These are phyloP conservation scores for Calameuta pallipes DNA, from an alignment of 2,888 invertebrate genomes.

Conservation along the genomic window DNA sequence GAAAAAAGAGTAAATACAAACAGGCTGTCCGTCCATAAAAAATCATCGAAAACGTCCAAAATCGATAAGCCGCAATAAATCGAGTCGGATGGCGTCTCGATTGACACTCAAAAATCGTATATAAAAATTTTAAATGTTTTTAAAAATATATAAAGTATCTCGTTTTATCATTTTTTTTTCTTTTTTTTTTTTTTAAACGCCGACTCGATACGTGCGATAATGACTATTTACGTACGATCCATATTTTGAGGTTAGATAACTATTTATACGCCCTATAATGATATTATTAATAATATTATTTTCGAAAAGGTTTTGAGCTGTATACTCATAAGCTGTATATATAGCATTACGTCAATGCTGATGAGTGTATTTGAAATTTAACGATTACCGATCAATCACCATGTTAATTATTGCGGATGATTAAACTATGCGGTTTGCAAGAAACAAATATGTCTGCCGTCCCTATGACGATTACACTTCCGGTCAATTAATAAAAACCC, in stretches of 20 bases:
- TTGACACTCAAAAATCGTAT: not conserved
- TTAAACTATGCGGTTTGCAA: not conserved
- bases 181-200: not conserved
- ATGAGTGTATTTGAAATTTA: not conserved
- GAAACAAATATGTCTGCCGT: not conserved
- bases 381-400: not conserved
- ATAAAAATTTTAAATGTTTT: not conserved
- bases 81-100: not conserved
- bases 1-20: not conserved
- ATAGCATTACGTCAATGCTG: not conserved
- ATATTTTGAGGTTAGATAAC: conserved; percentile 30
- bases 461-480: not conserved
- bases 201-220: not conserved
- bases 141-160: not conserved
- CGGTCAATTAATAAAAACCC: not conserved
- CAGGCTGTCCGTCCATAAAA: not conserved
- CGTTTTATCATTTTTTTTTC: not conserved
- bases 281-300: conserved; percentile 25
- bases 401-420: not conserved
- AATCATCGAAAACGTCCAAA: not conserved
- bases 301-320: conserved; percentile 4
- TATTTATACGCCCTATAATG: conserved; percentile 35
- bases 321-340: not conserved
- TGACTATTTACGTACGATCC: conserved; percentile 26
- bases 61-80: not conserved